phyloP scores from a whole-genome alignment of 2,888 invertebrate genomes.

The Eulithis testata region DNA sequence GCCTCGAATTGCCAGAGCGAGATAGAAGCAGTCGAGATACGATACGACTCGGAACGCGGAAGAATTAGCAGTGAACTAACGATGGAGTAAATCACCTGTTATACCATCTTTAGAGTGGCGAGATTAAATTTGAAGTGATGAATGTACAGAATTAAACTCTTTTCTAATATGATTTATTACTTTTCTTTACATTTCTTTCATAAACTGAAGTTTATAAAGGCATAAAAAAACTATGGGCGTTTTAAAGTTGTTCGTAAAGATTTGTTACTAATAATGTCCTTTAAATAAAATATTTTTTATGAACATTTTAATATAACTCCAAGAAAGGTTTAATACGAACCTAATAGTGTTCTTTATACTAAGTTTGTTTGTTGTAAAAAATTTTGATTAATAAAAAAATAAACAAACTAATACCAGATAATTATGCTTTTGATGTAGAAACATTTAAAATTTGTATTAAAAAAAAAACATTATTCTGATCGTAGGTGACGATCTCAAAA shows the following conservation, averaged over 20 bases:
- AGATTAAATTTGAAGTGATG: conserved; percentile 68
- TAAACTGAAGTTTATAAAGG: background rate
- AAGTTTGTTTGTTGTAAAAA: no score
- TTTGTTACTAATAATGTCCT: background rate
- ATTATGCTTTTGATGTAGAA: background rate
- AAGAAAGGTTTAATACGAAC: background rate
- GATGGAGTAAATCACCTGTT: conserved; percentile 77
- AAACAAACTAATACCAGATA: no score
- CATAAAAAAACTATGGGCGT: background rate
- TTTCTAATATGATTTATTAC: conserved; percentile 22
- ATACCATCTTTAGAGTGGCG: conserved; percentile 58
- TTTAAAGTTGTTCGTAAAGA: background rate
- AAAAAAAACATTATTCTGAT: no score
- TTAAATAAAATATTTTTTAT: background rate
- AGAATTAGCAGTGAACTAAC: conserved; percentile 76
- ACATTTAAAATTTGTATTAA: background rate
- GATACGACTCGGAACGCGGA: conserved; percentile 74
- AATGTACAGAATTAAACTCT: conserved; percentile 38
- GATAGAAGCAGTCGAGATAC: conserved; percentile 61
- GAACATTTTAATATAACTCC: background rate
- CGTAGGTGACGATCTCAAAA: no score
- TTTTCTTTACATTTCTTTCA: conserved; percentile 6
- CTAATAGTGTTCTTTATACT: no score
- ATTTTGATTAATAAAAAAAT: no score
- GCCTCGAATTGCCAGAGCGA: conserved; percentile 58